Evolutionary conservation across 92 coral and sea anemone species (phyloP), one percentile per base, ranked within the genome.

Genomic region (Virgularia gustaviana): DNA sequence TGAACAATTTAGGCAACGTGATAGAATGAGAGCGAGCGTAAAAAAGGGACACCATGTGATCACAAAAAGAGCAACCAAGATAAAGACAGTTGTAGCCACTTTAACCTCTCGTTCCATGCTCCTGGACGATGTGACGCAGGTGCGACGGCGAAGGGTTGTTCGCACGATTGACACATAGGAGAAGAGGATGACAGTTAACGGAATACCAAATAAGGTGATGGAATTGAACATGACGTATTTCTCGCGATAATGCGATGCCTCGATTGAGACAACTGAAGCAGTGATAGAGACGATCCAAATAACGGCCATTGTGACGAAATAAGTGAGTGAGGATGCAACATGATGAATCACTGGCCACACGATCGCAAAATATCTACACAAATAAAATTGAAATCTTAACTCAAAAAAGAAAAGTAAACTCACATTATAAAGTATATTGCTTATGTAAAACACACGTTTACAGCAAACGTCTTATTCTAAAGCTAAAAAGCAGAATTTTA

Each of bases 321-420:
- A 68, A 1, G 47, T 49, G 0, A 32, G 18, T 5, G 44, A 6
- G 6, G 61, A 47, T 11, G 61, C 44, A 1, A 68, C 41, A 32
- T 68, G 75, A 28, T 68, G 75, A 33, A 68, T 10, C n/a, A 68
- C 75, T 49, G 75, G 75, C 60, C 60, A 68, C 4, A 68, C 61
- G 2, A 68, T 49, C 9, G 75, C 75, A 20, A 68, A 68, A 68
- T 49, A 68, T 51, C 75, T 68, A 15, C 32, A 68, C 31, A 10
- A 11, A 33, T 10, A 25, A 24, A 30, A 27, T 2, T 61, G 20
- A 8, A 16, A 39, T n/a, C 24, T n/a, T n/a, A n/a, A n/a, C n/a
- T n/a, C n/a, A n/a, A n/a, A n/a, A n/a, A n/a, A n/a, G n/a, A n/a
- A n/a, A n/a, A n/a, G n/a, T n/a, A n/a, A n/a, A n/a, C n/a, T n/a